phyloP scores from a whole-genome alignment of 2,797 vertebrate genomes.

The Peromyscus aztecus region DNA sequence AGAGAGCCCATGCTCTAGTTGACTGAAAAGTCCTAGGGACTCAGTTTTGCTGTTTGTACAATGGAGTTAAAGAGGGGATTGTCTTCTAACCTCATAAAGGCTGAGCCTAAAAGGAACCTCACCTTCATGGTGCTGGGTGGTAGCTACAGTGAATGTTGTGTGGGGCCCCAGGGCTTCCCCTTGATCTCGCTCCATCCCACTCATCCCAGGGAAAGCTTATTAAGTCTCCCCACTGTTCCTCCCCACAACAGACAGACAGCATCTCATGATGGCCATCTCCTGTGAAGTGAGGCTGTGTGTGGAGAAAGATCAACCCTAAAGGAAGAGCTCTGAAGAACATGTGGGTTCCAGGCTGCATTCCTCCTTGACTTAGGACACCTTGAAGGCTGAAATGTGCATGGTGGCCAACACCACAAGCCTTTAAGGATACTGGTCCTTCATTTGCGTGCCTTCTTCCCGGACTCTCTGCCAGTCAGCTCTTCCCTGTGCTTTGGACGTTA shows the following conservation, averaged over 20 bases:
- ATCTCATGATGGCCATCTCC: neutral
- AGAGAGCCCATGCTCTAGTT: neutral
- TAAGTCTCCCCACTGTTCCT: neutral
- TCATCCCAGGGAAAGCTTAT: neutral
- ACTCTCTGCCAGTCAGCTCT: neutral
- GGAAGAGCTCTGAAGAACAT: neutral
- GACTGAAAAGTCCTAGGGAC: slow-evolving; percentile 17
- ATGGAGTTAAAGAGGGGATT: neutral
- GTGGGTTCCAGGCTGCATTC: neutral
- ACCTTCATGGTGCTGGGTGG: neutral
- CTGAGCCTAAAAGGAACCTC: neutral
- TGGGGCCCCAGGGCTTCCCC: neutral
- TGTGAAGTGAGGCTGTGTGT: neutral
- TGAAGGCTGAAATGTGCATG: neutral
- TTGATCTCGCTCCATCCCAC: neutral
- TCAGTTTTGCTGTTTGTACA: slow-evolving; percentile 33
- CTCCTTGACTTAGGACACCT: neutral
- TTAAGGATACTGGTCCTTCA: neutral
- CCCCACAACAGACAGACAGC: neutral
- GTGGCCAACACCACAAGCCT: neutral
- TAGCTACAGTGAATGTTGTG: neutral
- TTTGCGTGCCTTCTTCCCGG: neutral
- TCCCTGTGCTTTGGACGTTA: neutral
- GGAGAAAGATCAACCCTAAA: neutral
- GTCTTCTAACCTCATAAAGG: neutral